Percentiles rank a stretch among this genome's conserved stretches.
phyloP scores from a whole-genome alignment of 2,888 invertebrate genomes.

The Allolobophora icterica region DNA sequence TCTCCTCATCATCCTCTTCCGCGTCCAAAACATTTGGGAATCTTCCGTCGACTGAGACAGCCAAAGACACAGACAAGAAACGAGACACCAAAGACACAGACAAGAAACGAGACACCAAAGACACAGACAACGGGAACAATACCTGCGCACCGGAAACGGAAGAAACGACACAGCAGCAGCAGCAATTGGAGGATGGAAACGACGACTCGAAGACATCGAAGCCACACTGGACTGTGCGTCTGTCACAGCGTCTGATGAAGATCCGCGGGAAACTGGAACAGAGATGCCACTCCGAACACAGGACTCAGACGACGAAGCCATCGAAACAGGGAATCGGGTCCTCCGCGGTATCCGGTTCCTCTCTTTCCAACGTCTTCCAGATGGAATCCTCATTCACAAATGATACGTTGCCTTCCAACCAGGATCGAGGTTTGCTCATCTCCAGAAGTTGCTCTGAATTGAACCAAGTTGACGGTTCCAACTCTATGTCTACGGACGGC shows the following conservation, averaged over 20 bases:
- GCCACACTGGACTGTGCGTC: neutral
- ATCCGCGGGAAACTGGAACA: slow-evolving; percentile 22
- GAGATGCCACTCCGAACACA: neutral
- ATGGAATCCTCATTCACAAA: neutral
- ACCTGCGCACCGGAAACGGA: neutral
- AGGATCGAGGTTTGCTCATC: neutral
- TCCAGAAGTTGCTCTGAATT: slow-evolving; percentile 13
- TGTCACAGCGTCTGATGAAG: slow-evolving; percentile 18
- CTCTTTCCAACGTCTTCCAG: neutral
- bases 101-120: neutral
- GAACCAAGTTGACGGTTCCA: neutral
- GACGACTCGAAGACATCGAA: neutral
- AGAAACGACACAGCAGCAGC: neutral
- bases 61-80: neutral
- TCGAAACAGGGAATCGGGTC: neutral
- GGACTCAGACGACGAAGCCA: neutral
- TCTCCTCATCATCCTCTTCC: neutral
- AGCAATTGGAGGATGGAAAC: neutral
- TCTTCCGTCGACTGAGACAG: neutral
- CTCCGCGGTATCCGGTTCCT: neutral
- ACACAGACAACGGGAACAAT: neutral
- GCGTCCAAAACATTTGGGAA: neutral
- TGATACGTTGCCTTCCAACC: neutral
- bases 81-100: neutral
- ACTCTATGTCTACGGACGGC: neutral